These are phyloP conservation scores for Ctenodactylus gundi DNA, from an alignment of 2,113 vertebrate species.

Conservation along the genomic window DNA sequence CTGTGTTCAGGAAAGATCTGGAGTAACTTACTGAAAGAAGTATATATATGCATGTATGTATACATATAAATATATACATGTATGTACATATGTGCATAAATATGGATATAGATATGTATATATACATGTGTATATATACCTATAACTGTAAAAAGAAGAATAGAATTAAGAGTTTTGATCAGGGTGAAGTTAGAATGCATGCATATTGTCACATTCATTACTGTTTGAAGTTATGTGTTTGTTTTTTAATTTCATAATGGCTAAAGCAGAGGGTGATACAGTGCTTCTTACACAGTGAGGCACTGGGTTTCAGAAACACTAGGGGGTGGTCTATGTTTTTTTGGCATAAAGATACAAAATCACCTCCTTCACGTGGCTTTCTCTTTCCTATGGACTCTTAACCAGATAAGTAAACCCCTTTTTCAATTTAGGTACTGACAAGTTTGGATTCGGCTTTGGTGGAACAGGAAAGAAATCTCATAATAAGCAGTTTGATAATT, in stretches of 20 bases:
- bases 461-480: slow-evolving; percentile 99
- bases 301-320: neutral
- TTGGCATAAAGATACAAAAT: neutral
- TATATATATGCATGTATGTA: neutral
- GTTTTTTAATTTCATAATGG: neutral
- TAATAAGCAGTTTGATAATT: slow-evolving; percentile 99
- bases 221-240: neutral
- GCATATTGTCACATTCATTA: accelerated
- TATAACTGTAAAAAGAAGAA: too few species aligned
- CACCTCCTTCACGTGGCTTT: neutral
- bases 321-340: neutral
- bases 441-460: slow-evolving; percentile 97
- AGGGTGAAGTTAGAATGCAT: neutral
- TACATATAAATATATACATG: neutral
- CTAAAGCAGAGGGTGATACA: neutral
- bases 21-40: neutral
- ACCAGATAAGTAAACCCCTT: neutral
- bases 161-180: neutral
- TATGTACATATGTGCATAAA: too few species aligned
- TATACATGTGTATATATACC: too few species aligned
- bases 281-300: neutral
- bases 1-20: neutral
- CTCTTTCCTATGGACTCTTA: neutral
- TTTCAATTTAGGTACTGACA: slow-evolving; percentile 92
- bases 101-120: too few species aligned